Base-by-base conservation (phyloP, 35 echinoderm and acorn worm genomes). In the Anneissia japonica region DNA sequence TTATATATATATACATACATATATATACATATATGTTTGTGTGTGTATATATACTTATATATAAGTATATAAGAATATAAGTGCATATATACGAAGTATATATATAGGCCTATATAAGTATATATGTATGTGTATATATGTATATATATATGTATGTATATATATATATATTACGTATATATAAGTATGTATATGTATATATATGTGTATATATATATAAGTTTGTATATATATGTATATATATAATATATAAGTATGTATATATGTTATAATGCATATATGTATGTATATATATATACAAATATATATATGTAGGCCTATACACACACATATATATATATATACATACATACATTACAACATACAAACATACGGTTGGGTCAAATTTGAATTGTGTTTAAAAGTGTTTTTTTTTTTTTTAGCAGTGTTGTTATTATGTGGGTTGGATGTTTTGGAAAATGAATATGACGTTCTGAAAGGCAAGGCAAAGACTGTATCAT, bases 91-190 rank as follows among this genome's bases (percentile, higher is more conserved):
- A 77, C 31, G 28, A 77, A 16, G 31, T 77, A 77, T 77, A 77
- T 77, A 77, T 77, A 77, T 77, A 77, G 12, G 31, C 31, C 12
- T 77, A 77, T 77, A 77, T 77, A 77, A 16, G 31, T 77, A 77
- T 77, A 77, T 77, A 77, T 19, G 32, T 77, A 32, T 77, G 31
- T 77, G 31, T 77, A 77, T 77, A 33, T 77, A 33, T 77, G 31
- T 77, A 77, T 77, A 17, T 77, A 77, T 77, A 77, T 33, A 77
- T 33, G 31, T 77, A 77, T 77, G 31, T 77, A 77, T 77, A 77
- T 77, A 77, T 77, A 77, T 77, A 77, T 77, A 77, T 77, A 77
- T 77, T n/a, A 77, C 31, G 31, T 77, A 77, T 77, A 77, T 77
- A 77, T 77, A 77, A 16, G 31, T 77, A 77, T 77, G 31, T 77